Conservation (phyloP, 2,797 vertebrate species). For the Melanotaenia trifasciata region DNA sequence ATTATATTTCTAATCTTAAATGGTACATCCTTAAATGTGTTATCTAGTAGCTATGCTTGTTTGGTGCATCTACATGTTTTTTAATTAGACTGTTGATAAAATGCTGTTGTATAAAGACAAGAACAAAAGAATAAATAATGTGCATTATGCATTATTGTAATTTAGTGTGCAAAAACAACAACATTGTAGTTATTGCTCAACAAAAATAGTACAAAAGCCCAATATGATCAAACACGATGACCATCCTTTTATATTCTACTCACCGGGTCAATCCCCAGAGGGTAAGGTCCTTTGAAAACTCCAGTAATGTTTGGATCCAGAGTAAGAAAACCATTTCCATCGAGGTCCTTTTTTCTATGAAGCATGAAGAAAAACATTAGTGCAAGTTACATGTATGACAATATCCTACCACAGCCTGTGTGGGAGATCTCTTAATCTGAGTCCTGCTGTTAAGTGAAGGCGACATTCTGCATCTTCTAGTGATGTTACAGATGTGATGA, state of each 20-base stretch:
- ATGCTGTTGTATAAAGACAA: background rate
- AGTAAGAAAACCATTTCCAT: constrained; percentile 70
- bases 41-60: too few species aligned
- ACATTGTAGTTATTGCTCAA: too few species aligned
- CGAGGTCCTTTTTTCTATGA: constrained; percentile 39
- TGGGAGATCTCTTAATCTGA: background rate
- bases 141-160: background rate
- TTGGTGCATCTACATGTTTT: background rate
- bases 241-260: constrained; percentile 61
- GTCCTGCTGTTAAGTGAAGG: background rate
- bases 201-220: background rate
- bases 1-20: background rate
- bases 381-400: background rate
- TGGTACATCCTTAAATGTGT: too few species aligned
- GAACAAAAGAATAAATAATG: background rate
- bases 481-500: background rate
- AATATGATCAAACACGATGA: background rate
- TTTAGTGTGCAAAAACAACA: background rate
- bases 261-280: constrained; percentile 96
- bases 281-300: constrained; percentile 92
- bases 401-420: background rate
- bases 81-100: background rate
- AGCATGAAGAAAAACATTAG: constrained; percentile 23
- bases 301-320: constrained; percentile 89
- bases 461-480: background rate